These are phyloP conservation scores for roundworm (Caenorhabditis elegans) DNA, from an alignment of 1,140 invertebrate genomes.

Conservation along the genomic window WBcel235 BX284606.5:12001501-12002000, in stretches of 20 bases:
- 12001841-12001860: not conserved
- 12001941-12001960: not conserved
- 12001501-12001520: too few relatives aligned
- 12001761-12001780: not conserved
- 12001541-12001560: not conserved
- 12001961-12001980: not conserved
- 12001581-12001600: not conserved
- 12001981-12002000: not conserved
- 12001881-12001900: constrained; percentile 1
- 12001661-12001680: not conserved
- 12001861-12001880: not conserved
- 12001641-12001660: not conserved
- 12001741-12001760: constrained; percentile 18
- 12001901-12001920: not conserved
- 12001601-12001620: not conserved
- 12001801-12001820: not conserved
- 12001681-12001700: not conserved
- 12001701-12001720: constrained; percentile 1
- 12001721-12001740: constrained; percentile 2
- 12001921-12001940: not conserved
- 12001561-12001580: not conserved
- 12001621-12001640: not conserved
- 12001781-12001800: constrained; percentile 24
- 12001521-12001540: not conserved
- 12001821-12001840: not conserved